A percentile compares a stretch with the other conserved stretches of the same genome.
phyloP scores from a whole-genome alignment of 2,113 vertebrate species.

The Petrocephalus zakoni region DNA sequence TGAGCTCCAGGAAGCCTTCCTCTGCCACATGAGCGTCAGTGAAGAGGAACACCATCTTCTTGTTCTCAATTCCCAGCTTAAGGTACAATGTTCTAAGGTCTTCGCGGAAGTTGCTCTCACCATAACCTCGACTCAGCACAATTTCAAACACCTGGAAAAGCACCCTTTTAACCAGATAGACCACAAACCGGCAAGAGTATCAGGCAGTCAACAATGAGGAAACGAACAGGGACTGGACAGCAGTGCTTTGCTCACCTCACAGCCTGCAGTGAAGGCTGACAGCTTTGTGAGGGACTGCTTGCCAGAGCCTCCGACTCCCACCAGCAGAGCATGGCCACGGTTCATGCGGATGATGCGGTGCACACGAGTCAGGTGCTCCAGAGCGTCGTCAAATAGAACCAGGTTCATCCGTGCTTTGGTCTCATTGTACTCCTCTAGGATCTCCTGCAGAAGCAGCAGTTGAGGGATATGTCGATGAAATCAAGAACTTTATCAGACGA shows the following conservation, averaged over 20 bases:
- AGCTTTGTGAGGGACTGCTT: constrained; percentile 85
- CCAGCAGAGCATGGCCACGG: constrained; percentile 80
- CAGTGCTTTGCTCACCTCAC: constrained; percentile 62
- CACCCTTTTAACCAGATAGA: not conserved
- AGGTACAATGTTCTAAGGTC: constrained; percentile 82
- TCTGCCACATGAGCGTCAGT: constrained; percentile 85
- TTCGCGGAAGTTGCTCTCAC: constrained; percentile 76
- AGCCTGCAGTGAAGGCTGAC: constrained; percentile 80
- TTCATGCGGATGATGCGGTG: constrained; percentile 85
- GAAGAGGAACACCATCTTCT: constrained; percentile 79
- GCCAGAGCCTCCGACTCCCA: constrained; percentile 85
- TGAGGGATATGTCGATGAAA: not conserved
- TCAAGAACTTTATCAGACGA: not conserved
- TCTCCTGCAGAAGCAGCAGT: constrained; percentile 63
- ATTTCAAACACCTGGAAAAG: constrained; percentile 84
- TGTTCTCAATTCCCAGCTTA: constrained; percentile 83
- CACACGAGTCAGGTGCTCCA: constrained; percentile 82
- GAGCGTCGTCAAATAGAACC: constrained; percentile 88
- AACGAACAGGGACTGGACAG: not conserved
- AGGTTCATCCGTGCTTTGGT: constrained; percentile 74
- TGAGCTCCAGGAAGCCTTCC: constrained; percentile 91
- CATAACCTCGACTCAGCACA: constrained; percentile 77
- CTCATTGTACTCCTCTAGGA: constrained; percentile 92
- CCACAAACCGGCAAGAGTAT: not conserved
- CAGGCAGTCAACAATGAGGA: not conserved